Conservation (phyloP, 2,113 vertebrate genomes). For the Alaudala cheleensis region DNA sequence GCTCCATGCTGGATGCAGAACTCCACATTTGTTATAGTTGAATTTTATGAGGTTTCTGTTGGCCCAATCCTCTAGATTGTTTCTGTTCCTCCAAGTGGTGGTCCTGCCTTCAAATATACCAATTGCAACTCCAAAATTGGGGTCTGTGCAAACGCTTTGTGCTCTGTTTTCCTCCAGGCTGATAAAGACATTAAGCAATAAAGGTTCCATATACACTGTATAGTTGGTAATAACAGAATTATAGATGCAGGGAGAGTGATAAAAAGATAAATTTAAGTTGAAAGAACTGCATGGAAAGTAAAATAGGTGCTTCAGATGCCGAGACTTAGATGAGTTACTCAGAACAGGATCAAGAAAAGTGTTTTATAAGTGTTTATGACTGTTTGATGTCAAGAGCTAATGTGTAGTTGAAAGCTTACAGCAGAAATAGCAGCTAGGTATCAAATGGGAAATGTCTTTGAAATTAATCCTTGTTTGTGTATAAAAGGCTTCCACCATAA, state of each 20-base stretch:
- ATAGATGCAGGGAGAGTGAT: neutral
- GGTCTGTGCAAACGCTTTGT: neutral
- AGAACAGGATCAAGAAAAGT: neutral
- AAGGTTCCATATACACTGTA: neutral
- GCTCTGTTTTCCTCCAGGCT: neutral
- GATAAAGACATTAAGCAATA: neutral
- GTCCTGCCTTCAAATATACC: neutral
- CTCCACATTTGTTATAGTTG: neutral
- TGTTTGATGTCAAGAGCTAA: neutral
- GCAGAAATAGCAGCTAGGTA: neutral
- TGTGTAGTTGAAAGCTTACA: neutral
- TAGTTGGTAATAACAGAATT: neutral
- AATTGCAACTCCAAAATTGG: neutral
- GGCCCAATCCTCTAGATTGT: neutral
- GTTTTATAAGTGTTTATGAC: conserved; percentile 2
- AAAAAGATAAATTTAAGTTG: neutral
- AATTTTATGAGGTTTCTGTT: neutral
- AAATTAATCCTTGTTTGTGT: conserved; percentile 9
- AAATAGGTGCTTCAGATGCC: neutral
- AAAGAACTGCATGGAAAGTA: neutral
- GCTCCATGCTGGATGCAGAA: neutral
- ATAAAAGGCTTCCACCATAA: neutral
- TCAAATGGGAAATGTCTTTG: neutral
- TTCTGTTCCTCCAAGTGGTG: neutral
- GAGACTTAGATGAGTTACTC: neutral